Conservation (phyloP, 2,113 vertebrate genomes). For the Solea solea region DNA sequence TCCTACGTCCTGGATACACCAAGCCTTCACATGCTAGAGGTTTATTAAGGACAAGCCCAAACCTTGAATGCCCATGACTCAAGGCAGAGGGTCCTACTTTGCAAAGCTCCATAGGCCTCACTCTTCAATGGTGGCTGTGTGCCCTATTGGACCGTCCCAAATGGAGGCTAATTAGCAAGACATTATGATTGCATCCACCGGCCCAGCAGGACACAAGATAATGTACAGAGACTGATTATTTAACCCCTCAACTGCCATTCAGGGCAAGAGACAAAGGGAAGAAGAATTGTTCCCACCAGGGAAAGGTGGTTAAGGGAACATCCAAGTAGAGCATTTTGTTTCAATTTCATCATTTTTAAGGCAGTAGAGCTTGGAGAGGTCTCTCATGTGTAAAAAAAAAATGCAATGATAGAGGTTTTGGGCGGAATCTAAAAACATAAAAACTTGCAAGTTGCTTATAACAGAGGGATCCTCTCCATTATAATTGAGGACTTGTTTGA, state of each 20-base stretch:
- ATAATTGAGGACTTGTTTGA: slow-evolving; percentile 57
- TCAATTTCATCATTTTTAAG: background rate
- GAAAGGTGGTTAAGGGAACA: slow-evolving; percentile 21
- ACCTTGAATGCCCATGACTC: slow-evolving; percentile 51
- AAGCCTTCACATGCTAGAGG: slow-evolving; percentile 20
- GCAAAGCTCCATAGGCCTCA: slow-evolving; percentile 60
- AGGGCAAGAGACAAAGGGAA: slow-evolving; percentile 57
- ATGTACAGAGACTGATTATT: slow-evolving; percentile 73
- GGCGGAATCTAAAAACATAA: slow-evolving; percentile 21
- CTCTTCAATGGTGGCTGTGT: slow-evolving; percentile 59
- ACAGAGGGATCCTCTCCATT: slow-evolving; percentile 14
- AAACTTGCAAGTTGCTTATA: slow-evolving; percentile 13
- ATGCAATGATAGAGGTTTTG: slow-evolving; percentile 22
- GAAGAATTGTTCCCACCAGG: slow-evolving; percentile 50
- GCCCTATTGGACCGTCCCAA: slow-evolving; percentile 64
- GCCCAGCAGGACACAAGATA: slow-evolving; percentile 66
- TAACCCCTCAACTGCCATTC: slow-evolving; percentile 66
- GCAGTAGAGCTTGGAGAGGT: background rate
- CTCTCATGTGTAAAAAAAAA: background rate
- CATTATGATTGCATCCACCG: slow-evolving; percentile 67
- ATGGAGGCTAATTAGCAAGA: slow-evolving; percentile 78
- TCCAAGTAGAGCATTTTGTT: slow-evolving; percentile 15
- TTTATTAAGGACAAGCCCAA: slow-evolving; percentile 56
- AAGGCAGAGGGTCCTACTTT: slow-evolving; percentile 67
- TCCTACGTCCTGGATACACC: slow-evolving; percentile 43